Evolutionary conservation across 2,888 invertebrate species (phyloP), one percentile per base, ranked within the genome.

Genomic region (Epistrophe eligans): DNA sequence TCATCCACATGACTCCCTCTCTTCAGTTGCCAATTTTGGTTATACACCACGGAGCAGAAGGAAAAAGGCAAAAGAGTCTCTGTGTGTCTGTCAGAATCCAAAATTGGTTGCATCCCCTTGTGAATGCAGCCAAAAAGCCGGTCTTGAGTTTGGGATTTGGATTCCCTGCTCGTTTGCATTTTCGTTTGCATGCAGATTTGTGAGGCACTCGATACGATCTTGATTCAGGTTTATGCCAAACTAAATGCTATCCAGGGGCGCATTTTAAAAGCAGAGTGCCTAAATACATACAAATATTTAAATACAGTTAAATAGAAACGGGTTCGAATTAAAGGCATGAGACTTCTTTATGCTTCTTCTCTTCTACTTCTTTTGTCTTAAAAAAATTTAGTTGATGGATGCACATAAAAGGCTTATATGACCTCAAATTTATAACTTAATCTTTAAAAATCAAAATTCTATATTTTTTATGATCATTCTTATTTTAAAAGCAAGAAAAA

Each of bases 141-240:
- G 76, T 84, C 82, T 72, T 35, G 10, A 32, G 28, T 48, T 66
- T 32, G 50, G 71, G 50, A 62, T 24, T 70, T 58, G 40, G 40
- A 43, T 62, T 64, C 43, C 24, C 62, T 64, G 62, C 79, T 88
- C 64, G 88, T 80, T 85, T 84, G 88, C 88, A 85, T 88, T 89
- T 88, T 88, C 57, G 79, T 89, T 88, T 84, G 89, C 89, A 89
- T 89, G 89, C 88, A 87, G 89, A 89, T 88, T 80, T 67, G 64
- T 58, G 9, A 35, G 35, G 35, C 35, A 9, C 38, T 60, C 79
- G 85, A 88, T 88, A 88, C 79, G 66, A 77, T 83, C 89, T 76
- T 55, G 62, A 77, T 73, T 70, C 84, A 80, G 72, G 77, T 84
- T 88, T 74, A 2, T 15, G 5, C 28, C 11, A 8, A 15, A 2